phyloP scores from a whole-genome alignment of 2,797 vertebrate species.

The Meriones psammophilus region DNA sequence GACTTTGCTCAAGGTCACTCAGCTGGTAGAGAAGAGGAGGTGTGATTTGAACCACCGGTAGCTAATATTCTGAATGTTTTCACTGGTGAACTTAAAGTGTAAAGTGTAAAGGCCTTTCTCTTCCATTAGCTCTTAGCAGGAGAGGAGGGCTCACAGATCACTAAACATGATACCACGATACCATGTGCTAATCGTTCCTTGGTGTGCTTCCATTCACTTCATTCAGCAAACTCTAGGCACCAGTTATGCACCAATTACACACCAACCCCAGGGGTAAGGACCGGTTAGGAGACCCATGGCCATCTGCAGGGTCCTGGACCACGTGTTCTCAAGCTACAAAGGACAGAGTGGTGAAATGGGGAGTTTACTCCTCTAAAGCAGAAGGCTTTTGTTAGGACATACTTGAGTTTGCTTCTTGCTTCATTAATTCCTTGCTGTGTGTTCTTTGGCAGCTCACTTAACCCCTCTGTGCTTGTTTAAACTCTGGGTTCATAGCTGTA shows the following conservation, averaged over 20 bases:
- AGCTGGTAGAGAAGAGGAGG: background rate
- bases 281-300: background rate
- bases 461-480: slow-evolving; percentile 46
- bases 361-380: slow-evolving; percentile 7
- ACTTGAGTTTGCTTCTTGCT: background rate
- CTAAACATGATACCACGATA: background rate
- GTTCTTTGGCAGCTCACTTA: background rate
- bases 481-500: background rate
- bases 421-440: slow-evolving; percentile 44
- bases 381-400: background rate
- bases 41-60: background rate
- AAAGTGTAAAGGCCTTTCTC: background rate
- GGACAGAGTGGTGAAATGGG: background rate
- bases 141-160: background rate
- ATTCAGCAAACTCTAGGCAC: background rate
- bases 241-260: background rate
- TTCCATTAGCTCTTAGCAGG: background rate
- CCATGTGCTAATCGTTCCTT: background rate
- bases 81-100: no score
- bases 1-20: background rate
- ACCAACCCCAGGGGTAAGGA: background rate
- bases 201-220: background rate
- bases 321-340: background rate
- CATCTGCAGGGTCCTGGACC: background rate
- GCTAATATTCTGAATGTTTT: background rate